A percentile compares a stretch with the other conserved stretches of the same genome.
Evolutionary conservation across 2,888 invertebrate genomes (phyloP).

Genomic region (Syrista parreyssii): DNA sequence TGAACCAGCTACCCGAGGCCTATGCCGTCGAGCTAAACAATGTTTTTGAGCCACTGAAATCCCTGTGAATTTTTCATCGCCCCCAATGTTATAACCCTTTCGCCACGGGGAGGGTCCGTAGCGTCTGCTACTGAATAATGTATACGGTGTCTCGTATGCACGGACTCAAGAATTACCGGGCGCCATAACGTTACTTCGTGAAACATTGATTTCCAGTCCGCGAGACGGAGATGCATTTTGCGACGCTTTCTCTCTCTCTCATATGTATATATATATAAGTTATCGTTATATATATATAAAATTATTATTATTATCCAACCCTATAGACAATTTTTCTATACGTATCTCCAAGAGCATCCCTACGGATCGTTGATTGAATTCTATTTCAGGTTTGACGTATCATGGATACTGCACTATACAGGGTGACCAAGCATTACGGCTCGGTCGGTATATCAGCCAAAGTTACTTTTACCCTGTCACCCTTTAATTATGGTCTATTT

Average conservation of each 20-base stretch:
- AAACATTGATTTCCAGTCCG: conserved; percentile 22
- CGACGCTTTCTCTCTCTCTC: not conserved
- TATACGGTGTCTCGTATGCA: conserved; percentile 32
- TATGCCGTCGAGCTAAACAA: conserved; percentile 32
- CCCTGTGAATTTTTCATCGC: conserved; percentile 54
- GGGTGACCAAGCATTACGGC: not conserved
- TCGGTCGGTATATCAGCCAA: not conserved
- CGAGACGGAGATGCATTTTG: not conserved
- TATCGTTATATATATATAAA: not conserved
- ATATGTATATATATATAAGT: not conserved
- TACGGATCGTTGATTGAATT: not conserved
- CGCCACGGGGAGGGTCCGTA: conserved; percentile 28
- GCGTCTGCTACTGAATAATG: conserved; percentile 37
- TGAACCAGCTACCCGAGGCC: conserved; percentile 47
- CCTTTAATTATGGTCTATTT: not conserved
- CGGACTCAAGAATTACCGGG: conserved; percentile 25
- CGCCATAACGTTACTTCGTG: conserved; percentile 14
- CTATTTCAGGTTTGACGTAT: not conserved
- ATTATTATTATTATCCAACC: not conserved
- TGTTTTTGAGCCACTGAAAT: conserved; percentile 15
- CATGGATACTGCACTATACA: not conserved
- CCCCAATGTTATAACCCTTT: conserved; percentile 57
- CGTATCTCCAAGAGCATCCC: not conserved
- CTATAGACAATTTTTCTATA: not conserved
- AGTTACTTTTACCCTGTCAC: not conserved